phyloP scores from a whole-genome alignment of 2,113 vertebrate genomes.

The Lonchura striata region DNA sequence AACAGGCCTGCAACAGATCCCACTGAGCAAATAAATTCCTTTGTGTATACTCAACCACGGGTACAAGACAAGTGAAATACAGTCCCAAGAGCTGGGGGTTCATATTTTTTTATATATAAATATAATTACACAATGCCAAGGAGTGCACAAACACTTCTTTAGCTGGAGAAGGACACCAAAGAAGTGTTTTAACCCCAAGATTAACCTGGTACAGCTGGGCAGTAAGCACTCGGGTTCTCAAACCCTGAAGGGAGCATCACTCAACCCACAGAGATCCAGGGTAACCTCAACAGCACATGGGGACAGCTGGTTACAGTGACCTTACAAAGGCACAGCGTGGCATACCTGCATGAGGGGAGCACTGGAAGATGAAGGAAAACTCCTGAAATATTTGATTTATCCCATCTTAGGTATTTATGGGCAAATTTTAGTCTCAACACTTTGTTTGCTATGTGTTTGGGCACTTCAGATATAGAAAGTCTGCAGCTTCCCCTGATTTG shows the following conservation, averaged over 20 bases:
- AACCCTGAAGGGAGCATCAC: not conserved
- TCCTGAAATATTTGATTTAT: not conserved
- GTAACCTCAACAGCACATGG: rapidly evolving
- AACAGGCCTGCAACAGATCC: not conserved
- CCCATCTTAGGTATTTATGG: rapidly evolving
- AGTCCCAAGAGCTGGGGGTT: not conserved
- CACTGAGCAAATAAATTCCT: not conserved
- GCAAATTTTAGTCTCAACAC: not conserved
- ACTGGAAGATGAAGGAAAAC: not conserved
- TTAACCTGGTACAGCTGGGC: not conserved
- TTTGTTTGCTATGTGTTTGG: not conserved
- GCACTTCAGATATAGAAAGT: not conserved
- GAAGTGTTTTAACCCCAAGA: not conserved
- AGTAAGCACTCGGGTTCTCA: not conserved
- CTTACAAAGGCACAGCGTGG: not conserved
- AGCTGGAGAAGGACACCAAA: not conserved
- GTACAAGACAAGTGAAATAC: not conserved
- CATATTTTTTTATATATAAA: not conserved
- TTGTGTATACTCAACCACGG: not conserved
- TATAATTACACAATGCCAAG: not conserved
- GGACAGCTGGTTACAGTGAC: not conserved
- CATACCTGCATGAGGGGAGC: too few species aligned
- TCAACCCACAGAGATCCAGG: rapidly evolving
- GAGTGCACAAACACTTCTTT: not conserved
- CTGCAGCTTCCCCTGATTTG: not conserved